Base-by-base conservation (phyloP, 2,797 vertebrate species). In the Pseudomugil tenellus region DNA sequence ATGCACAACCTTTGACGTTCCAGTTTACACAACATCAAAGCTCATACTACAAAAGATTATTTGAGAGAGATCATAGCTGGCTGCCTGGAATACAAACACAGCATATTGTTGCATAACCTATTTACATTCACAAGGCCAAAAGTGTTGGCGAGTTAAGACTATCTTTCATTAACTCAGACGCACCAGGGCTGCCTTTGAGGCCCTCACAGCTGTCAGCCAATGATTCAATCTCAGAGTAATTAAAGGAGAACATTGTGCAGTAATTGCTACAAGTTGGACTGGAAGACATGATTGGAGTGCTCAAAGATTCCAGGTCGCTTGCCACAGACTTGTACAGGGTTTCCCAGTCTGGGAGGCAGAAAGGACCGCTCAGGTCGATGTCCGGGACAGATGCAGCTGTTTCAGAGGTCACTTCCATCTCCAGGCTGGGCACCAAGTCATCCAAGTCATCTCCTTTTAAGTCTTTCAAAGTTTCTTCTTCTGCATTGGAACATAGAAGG, bases 301-400 rank as follows among this genome's bases (percentile, higher is more conserved):
- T 96, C 61, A 99, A 93, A 3, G 96, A 95, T 83, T 97, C 97
- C 84, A 97, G 92, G 88, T 97, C 96, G 0, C 84, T 93, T 6
- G 95, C 85, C 83, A 95, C 93, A 1, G 94, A 95, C 86, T 93
- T 92, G 49, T 96, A 96, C 83, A 98, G 90, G n/a, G 97, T 95
- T 89, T 99, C 98, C 97, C 97, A 98, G 91, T 99, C 97, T 59
- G 96, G 94, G 39, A 95, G 88, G 34, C 96, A 96, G 85, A 98
- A 95, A 56, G 97, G 95, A 32, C 95, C 91, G 0, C 93, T 94
- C 70, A 98, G 92, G 91, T 99, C 97, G 77, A 99, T 94, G 88
- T 99, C 98, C 0, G 97, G 97, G 74, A 99, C 97, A 0, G 96
- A 95, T 3, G 95, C 94, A 0, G 95, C 95, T 3, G 94, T 93